Evolutionary conservation across 1,140 invertebrate species (phyloP).

Genomic region (Papilio polyxenes): DNA sequence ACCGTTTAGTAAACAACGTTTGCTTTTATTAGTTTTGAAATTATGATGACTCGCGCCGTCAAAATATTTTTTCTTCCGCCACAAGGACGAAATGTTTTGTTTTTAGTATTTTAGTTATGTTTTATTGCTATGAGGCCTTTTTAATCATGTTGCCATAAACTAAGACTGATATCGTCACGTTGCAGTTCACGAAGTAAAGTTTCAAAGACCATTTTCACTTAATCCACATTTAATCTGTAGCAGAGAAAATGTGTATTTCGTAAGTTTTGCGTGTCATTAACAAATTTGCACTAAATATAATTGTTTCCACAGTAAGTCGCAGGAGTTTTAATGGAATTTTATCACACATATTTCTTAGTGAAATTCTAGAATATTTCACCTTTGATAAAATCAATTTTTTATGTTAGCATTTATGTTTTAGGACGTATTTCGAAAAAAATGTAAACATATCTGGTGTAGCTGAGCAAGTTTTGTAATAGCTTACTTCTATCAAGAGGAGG

Average conservation of each 20-base stretch:
- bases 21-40: background rate
- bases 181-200: background rate
- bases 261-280: constrained; percentile 20
- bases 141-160: background rate
- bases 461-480: background rate
- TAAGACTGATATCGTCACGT: background rate
- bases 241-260: background rate
- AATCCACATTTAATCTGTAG: background rate
- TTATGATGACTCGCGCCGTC: background rate
- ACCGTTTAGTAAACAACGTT: constrained; percentile 1
- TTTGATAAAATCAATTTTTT: background rate
- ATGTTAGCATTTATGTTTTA: background rate
- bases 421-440: background rate
- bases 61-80: background rate
- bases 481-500: background rate
- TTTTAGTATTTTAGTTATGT: background rate
- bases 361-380: background rate
- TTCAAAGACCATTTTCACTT: background rate
- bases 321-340: background rate
- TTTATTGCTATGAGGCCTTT: background rate
- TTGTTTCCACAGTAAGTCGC: background rate
- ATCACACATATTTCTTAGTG: background rate
- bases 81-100: background rate
- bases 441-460: background rate
- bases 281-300: constrained; percentile 28